Evolutionary conservation across 2,797 vertebrate species (phyloP).

Genomic region (Alca torda): DNA sequence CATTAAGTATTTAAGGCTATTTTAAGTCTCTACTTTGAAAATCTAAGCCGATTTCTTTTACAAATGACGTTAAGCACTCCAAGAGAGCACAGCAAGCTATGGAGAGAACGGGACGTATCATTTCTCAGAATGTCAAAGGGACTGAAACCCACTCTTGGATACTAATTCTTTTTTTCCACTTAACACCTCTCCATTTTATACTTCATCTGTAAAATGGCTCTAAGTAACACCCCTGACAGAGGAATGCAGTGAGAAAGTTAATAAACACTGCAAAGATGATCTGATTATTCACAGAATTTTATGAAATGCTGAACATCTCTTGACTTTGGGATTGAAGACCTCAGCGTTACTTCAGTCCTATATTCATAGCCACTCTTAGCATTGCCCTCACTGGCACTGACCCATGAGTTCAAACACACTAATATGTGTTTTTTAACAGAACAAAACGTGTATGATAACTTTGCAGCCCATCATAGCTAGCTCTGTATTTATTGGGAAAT

Average conservation of each 20-base stretch:
- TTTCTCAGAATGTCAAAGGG: neutral
- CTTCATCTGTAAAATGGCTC: neutral
- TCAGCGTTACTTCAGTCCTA: neutral
- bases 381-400: neutral
- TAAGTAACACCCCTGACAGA: neutral
- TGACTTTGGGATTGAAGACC: neutral
- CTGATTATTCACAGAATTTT: neutral
- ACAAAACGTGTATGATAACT: neutral
- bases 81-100: neutral
- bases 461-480: neutral
- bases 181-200: neutral
- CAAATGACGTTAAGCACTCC: neutral
- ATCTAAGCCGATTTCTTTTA: conserved; percentile 7
- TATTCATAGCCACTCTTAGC: neutral
- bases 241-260: neutral
- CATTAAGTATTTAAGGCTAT: conserved; percentile 54
- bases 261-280: neutral
- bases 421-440: neutral
- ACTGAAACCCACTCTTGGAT: neutral
- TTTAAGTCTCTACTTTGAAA: conserved; percentile 48
- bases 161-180: neutral
- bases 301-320: neutral
- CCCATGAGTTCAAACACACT: neutral
- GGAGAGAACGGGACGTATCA: neutral
- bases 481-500: neutral